Base-by-base conservation (phyloP, 1,140 invertebrate species). In the Mycetomoellerius zeteki region DNA sequence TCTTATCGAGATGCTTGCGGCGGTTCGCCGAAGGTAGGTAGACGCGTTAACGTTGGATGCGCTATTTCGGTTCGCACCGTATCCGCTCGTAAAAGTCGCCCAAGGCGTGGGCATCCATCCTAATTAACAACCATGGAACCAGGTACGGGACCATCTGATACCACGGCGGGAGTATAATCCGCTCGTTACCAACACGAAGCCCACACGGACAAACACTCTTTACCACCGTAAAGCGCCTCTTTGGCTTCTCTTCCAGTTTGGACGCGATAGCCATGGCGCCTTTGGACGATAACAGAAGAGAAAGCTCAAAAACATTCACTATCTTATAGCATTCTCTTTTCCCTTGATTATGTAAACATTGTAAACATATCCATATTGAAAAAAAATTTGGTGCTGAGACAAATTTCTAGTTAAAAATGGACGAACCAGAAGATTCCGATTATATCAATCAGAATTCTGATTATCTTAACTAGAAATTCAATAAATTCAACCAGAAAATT, bases 11-110 rank as follows among this genome's bases (percentile, higher is more conserved):
- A 91, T 91, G 76, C 86, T 73, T 54, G 60, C 67, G 80, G 78
- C 90, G 64, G 81, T 91, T 91, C 90, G 77, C 67, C 90, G 90
- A 91, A 91, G 81, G 77, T 86, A 89, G 89, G 90, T 91, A 85
- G 80, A 75, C 82, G 89, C 90, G 91, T 91, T 91, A 92, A 92
- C 88, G 72, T 92, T 85, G 90, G 89, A 89, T 86, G 88, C 91
- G 92, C 92, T 93, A 92, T 93, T 94, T 94, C 91, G 92, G 93
- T 92, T 94, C 93, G 91, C 93, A 89, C 91, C 90, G 92, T 92
- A 93, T 93, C 91, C 93, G 92, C 93, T 94, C 93, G 94, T 95
- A 95, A 95, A 94, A 94, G 94, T 94, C 94, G 94, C 94, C 94
- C 90, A 91, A 94, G 94, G 94, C 93, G 93, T 92, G 93, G 93